Percentiles rank a stretch among this genome's conserved stretches.
phyloP scores from a whole-genome alignment of 37 sponge, comb jelly and placozoan species.

The Mnemiopsis leidyi region DNA sequence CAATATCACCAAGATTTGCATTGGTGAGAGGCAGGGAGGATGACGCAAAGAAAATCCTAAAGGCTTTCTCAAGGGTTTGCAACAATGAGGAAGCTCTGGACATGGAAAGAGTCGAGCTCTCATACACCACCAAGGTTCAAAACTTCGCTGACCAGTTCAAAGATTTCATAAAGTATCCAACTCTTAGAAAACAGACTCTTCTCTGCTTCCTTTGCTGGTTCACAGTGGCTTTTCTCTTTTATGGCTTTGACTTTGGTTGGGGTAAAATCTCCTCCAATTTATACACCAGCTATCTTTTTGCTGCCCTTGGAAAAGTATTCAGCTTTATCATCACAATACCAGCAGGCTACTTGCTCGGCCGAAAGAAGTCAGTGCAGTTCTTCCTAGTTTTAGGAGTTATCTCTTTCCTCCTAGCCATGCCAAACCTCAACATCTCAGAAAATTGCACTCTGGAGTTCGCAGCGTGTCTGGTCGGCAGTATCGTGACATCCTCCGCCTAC shows the following conservation, averaged over 20 bases:
- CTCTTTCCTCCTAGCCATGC: not conserved
- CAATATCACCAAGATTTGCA: not conserved
- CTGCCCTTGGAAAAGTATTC: not conserved
- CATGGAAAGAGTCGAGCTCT: not conserved
- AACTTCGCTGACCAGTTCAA: not conserved
- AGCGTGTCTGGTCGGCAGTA: constrained; percentile 2
- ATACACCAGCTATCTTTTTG: not conserved
- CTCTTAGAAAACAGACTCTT: not conserved
- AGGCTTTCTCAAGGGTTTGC: not conserved
- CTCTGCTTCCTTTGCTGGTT: not conserved
- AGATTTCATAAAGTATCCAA: not conserved
- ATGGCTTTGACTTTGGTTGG: not conserved
- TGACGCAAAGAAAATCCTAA: not conserved
- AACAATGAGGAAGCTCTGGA: not conserved
- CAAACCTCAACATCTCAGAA: not conserved
- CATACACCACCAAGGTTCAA: not conserved
- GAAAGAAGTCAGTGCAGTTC: not conserved
- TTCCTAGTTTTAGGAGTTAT: not conserved
- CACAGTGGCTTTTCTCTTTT: not conserved
- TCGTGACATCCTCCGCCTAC: not conserved
- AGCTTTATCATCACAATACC: not conserved
- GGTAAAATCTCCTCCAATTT: not conserved
- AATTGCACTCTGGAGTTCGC: not conserved
- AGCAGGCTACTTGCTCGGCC: not conserved
- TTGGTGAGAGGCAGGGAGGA: not conserved